Base-by-base conservation (phyloP, 2,888 invertebrate genomes). In the Leptopilina myrica region DNA sequence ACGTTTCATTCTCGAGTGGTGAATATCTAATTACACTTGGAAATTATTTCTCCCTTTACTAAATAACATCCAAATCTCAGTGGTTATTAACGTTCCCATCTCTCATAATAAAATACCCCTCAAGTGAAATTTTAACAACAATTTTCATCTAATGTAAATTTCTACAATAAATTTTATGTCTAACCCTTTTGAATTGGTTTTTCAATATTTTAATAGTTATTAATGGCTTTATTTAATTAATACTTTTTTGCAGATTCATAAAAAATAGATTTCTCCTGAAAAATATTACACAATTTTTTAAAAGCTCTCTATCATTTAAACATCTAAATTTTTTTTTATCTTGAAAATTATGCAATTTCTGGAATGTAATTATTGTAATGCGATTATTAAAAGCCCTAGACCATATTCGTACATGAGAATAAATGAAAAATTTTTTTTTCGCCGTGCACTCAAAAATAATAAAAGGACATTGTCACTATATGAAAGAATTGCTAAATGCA, bases 1-100 rank as follows among this genome's bases (percentile, higher is more conserved):
- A 86, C 81, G 78, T 77, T 75, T 46, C 59, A 64, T 75, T 67
- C 40, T 49, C 76, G 64, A 78, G 56, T 20, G 53, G 75, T 43
- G 83, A 80, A 79, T 80, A 83, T 83, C 83, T 83, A 83, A 83
- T 83, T 83, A 80, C 82, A 78, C 80, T 82, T 80, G 78, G 77
- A 83, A 81, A 82, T 82, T 82, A 79, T 82, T 82, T 82, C 77
- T 83, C 73, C 59, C 15, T 62, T 77, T 80, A 79, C 76, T 82
- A 76, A 79, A 65, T 77, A 73, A 75, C 59, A 79, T 66, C 73
- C 76, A 26, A 59, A 79, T 76, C 67, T 73, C 59, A 66, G 73
- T 81, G 43, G 33, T 33, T 82, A 79, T 82, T 82, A 82, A 79
- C 59, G 81, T 75, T 65, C 43, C 43, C 8, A 43, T 43, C 43